A percentile compares a stretch with the other conserved stretches of the same genome.
These are phyloP conservation scores for Aspidiotus destructor DNA, from an alignment of 2,888 invertebrate species.

Conservation along the genomic window DNA sequence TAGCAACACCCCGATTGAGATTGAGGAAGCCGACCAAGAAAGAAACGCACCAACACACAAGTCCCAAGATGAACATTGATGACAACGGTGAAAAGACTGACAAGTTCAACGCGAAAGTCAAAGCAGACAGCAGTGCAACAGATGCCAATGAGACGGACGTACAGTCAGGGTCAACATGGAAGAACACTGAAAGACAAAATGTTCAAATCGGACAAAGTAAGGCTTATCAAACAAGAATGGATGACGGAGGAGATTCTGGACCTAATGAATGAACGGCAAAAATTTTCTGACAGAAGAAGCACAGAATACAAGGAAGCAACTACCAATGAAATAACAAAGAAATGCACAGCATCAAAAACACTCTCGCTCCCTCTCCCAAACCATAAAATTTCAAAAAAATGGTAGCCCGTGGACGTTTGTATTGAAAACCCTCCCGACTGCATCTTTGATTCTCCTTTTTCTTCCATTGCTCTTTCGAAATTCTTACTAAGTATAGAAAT, in stretches of 20 bases:
- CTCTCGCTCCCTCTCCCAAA: too few species aligned
- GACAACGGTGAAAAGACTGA: neutral
- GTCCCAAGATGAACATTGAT: neutral
- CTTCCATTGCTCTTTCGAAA: too few species aligned
- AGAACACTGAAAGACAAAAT: neutral
- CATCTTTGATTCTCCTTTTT: too few species aligned
- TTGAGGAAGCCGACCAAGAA: neutral
- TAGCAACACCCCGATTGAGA: neutral
- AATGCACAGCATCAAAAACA: neutral
- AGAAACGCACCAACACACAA: neutral
- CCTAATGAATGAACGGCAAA: neutral
- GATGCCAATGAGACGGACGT: neutral
- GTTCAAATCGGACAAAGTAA: neutral
- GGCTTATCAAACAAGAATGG: neutral
- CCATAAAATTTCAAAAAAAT: too few species aligned
- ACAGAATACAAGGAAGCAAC: neutral
- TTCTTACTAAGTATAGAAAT: too few species aligned
- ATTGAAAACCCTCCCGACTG: too few species aligned
- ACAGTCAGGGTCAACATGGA: neutral
- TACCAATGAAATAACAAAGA: conserved; percentile 1
- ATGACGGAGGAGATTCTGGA: neutral
- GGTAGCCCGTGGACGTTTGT: too few species aligned
- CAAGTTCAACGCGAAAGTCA: neutral
- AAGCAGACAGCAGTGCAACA: neutral
- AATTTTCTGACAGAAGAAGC: neutral